Evolutionary conservation across 2,113 vertebrate species (phyloP).

Genomic region (Eulemur macaco): DNA sequence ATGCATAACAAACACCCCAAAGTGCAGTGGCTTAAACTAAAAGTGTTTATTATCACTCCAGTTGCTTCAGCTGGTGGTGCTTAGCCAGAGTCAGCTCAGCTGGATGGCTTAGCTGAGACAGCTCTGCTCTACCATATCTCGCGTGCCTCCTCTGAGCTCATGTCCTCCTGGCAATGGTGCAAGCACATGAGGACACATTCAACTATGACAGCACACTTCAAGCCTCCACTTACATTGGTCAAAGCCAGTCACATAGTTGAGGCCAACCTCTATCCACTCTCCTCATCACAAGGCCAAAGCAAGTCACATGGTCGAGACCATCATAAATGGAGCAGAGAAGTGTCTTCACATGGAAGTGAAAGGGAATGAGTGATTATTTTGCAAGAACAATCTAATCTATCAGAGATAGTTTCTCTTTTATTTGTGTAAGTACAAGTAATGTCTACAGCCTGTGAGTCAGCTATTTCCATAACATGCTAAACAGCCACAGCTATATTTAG

Average conservation of each 20-base stretch:
- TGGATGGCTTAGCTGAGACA: neutral
- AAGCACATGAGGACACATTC: neutral
- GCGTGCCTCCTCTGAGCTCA: neutral
- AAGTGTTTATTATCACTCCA: neutral
- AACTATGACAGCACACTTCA: neutral
- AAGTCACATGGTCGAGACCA: neutral
- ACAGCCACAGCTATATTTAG: neutral
- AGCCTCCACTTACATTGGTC: neutral
- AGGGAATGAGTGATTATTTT: neutral
- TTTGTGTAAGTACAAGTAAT: neutral
- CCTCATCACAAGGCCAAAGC: neutral
- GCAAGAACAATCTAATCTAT: neutral
- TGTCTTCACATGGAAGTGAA: neutral
- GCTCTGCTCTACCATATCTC: neutral
- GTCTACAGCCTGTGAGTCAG: neutral
- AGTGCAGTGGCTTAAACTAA: neutral
- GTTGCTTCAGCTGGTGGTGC: accelerated
- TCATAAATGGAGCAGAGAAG: neutral
- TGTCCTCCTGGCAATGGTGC: accelerated
- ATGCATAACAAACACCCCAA: neutral
- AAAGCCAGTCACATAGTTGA: neutral
- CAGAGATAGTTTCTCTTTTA: neutral
- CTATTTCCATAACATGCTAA: neutral
- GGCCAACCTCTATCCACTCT: neutral
- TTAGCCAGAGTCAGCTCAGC: neutral